Evolutionary conservation across 2,113 vertebrate species (phyloP).

Genomic region (Pteruthius melanotis): DNA sequence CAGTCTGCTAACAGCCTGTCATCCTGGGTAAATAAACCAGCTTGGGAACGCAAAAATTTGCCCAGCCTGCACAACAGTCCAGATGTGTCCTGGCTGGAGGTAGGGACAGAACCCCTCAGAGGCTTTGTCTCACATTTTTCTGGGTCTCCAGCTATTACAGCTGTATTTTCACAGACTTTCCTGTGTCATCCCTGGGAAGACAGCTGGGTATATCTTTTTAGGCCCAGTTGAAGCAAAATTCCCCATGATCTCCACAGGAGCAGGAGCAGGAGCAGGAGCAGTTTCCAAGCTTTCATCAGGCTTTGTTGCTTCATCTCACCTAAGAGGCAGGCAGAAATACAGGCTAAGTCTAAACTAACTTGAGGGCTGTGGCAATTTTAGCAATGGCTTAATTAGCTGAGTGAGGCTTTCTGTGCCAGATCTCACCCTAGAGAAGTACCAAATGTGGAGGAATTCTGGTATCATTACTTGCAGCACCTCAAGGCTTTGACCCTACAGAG

Average conservation of each 20-base stretch:
- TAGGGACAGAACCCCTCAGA: background rate
- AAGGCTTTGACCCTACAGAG: background rate
- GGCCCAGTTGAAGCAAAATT: background rate
- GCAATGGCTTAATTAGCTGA: background rate
- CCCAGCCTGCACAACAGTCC: background rate
- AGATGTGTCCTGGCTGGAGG: background rate
- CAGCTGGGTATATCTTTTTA: background rate
- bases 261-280: background rate
- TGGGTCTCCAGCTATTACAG: background rate
- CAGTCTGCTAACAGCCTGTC: background rate
- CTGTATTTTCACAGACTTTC: background rate
- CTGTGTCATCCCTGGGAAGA: background rate
- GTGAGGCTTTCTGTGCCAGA: background rate
- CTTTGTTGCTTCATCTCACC: background rate
- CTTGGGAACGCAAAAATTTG: background rate
- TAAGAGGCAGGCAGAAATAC: background rate
- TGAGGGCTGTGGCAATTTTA: background rate
- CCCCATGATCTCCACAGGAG: background rate
- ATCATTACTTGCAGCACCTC: background rate
- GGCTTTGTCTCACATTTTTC: background rate
- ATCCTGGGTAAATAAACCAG: constrained; percentile 6
- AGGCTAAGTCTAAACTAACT: background rate
- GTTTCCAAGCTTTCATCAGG: background rate
- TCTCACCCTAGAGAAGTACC: background rate
- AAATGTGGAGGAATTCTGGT: background rate